Evolutionary conservation across 2,888 invertebrate genomes (phyloP).

Genomic region (Acanthosoma haemorrhoidale): DNA sequence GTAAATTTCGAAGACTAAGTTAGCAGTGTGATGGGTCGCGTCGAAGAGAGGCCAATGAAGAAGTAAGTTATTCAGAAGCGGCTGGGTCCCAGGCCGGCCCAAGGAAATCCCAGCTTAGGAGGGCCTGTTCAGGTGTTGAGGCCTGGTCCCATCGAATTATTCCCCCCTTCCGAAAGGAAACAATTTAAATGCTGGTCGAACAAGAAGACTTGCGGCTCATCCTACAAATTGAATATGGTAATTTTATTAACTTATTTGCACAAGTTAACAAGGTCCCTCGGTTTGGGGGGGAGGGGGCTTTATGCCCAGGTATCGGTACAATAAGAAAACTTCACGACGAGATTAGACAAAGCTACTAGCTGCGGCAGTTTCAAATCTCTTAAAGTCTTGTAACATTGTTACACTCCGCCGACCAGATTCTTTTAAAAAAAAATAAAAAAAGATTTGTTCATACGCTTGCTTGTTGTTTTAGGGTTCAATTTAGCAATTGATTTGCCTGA

Average conservation of each 20-base stretch:
- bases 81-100: background rate
- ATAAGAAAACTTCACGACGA: background rate
- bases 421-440: too few relatives aligned
- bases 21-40: too few relatives aligned
- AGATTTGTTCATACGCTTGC: too few relatives aligned
- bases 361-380: background rate
- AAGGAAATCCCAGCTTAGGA: background rate
- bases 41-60: too few relatives aligned
- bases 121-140: constrained; percentile 22
- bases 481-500: too few relatives aligned
- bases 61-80: background rate
- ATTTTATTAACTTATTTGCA: constrained; percentile 26
- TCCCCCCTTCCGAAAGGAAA: constrained; percentile 2
- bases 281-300: too few relatives aligned
- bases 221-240: constrained; percentile 26
- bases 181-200: constrained; percentile 18
- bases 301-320: too few relatives aligned
- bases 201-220: background rate
- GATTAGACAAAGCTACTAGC: background rate
- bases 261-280: constrained; percentile 3
- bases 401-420: too few relatives aligned
- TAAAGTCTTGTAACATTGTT: background rate
- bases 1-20: too few relatives aligned
- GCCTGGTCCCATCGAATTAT: background rate
- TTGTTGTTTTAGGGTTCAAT: too few relatives aligned